Evolutionary conservation across 2,797 vertebrate species (phyloP), one percentile per base, ranked within the genome.

Genomic region (Crypturellus tataupa): DNA sequence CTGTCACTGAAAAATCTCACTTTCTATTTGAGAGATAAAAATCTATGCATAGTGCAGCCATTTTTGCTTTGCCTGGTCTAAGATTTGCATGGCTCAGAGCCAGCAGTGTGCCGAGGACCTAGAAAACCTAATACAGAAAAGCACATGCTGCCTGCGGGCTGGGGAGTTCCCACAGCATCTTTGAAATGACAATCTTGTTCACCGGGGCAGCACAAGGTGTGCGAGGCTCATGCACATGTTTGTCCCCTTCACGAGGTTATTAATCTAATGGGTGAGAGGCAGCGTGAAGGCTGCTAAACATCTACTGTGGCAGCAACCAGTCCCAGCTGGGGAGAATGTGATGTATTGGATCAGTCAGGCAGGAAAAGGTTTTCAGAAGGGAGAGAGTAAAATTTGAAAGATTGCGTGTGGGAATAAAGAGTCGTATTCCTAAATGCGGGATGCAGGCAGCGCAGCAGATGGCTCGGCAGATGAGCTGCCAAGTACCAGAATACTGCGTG

Each of bases 21-120:
- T 96, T 95, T 96, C 94, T 94, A 63, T 94, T 85, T 92, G 86
- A 94, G 86, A 94, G 91, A 94, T 76, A 40, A 92, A 40, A 91
- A 94, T 95, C 88, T 92, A 39, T 90, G 65, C 72, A 31, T 15
- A 31, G 62, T 49, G 47, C 65, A 94, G 71, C 80, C 85, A 75
- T 94, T 96, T 96, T 89, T 93, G 78, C 93, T 88, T 88, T 90
- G 89, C 73, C 59, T 81, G 85, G 78, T 53, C 7, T 91, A 39
- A 92, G 75, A 90, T 94, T 89, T 95, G 93, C 62, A 83, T 96
- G 93, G 96, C 62, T 96, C 86, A 91, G 16, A 68, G 60, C 47
- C 83, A 93, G 8, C 65, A 83, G 39, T 24, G 6, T n/a, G 68
- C 69, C 65, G 79, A 79, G 69, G 55, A 87, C 71, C 72, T 37